phyloP scores from a whole-genome alignment of 1,140 invertebrate genomes.

The Myzus persicae region DNA sequence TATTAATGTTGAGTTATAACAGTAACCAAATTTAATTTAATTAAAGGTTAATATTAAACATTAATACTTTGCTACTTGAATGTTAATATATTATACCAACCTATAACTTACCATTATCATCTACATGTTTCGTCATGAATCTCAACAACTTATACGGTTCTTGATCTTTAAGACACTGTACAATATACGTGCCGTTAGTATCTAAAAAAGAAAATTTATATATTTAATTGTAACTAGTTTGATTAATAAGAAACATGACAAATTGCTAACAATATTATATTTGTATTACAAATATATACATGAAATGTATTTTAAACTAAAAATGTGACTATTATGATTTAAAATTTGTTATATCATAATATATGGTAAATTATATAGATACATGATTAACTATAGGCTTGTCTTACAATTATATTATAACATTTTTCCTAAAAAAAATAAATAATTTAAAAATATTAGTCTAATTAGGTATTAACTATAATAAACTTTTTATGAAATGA shows the following conservation, averaged over 20 bases:
- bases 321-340: no score
- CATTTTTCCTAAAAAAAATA: no score
- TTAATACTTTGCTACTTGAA: background rate
- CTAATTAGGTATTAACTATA: no score
- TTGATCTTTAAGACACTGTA: slow-evolving; percentile 44
- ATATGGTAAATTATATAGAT: no score
- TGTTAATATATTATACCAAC: background rate
- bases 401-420: no score
- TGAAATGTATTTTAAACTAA: no score
- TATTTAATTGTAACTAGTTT: background rate
- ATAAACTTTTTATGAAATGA: no score
- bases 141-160: slow-evolving; percentile 25
- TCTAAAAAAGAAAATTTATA: background rate
- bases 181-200: slow-evolving; percentile 21
- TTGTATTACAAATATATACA: no score
- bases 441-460: no score
- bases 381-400: no score
- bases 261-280: no score
- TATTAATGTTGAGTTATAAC: background rate
- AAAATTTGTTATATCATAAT: no score
- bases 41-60: background rate
- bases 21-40: background rate
- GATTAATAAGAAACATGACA: background rate
- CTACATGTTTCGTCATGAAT: slow-evolving; percentile 25
- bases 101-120: slow-evolving; percentile 25